Percentiles rank a stretch among this genome's conserved stretches.
Conservation (phyloP, 1,140 invertebrate species). For the Neodiprion pinetum region DNA sequence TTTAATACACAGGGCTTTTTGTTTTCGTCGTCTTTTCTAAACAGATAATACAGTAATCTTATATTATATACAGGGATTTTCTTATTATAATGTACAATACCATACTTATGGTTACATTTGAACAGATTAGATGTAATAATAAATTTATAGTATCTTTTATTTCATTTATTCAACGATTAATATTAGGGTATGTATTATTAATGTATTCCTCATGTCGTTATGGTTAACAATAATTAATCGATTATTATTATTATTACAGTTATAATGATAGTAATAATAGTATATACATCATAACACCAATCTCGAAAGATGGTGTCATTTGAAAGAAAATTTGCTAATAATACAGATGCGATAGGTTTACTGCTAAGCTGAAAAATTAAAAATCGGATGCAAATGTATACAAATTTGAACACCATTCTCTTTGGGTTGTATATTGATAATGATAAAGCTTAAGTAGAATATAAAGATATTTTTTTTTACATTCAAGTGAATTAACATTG, state of each 20-base stretch:
- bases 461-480: not conserved
- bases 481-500: not conserved
- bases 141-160: not conserved
- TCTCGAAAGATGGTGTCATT: not conserved
- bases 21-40: not conserved
- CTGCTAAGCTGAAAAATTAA: not conserved
- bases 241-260: not conserved
- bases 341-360: not conserved
- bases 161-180: not conserved
- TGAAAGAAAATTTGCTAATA: not conserved
- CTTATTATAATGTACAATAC: conserved; percentile 1
- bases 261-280: conserved; percentile 1
- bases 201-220: too few relatives aligned
- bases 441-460: not conserved
- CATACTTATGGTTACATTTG: conserved; percentile 3
- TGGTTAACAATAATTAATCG: too few relatives aligned
- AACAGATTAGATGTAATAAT: conserved; percentile 8
- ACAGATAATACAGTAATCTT: conserved; percentile 5
- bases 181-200: not conserved
- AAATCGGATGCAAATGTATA: not conserved
- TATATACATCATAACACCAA: not conserved
- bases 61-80: not conserved
- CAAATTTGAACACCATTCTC: conserved; percentile 3
- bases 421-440: not conserved
- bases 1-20: not conserved